Percentiles rank a stretch among this genome's conserved stretches.
Evolutionary conservation across 2,888 invertebrate species (phyloP).

Genomic region (Corbicula japonica): DNA sequence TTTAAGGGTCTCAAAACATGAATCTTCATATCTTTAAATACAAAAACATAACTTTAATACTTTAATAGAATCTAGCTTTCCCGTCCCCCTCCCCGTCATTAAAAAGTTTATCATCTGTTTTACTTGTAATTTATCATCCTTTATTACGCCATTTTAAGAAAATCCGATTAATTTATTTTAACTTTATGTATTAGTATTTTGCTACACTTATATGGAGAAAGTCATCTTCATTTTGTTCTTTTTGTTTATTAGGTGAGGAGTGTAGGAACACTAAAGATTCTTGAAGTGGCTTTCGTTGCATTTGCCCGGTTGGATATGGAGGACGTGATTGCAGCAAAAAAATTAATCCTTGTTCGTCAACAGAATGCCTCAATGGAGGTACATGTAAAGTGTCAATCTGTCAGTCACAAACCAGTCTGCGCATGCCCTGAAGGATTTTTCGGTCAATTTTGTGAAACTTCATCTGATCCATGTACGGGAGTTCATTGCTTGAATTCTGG

Average conservation of each 20-base stretch:
- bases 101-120: no score
- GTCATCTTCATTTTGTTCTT: no score
- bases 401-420: conserved; percentile 60
- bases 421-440: conserved; percentile 64
- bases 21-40: no score
- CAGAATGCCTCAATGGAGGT: conserved; percentile 70
- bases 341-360: conserved; percentile 66
- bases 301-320: conserved; percentile 50
- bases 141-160: no score
- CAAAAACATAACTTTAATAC: no score
- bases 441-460: conserved; percentile 72
- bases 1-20: no score
- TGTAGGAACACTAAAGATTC: conserved; percentile 26
- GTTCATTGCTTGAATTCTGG: conserved; percentile 72
- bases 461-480: conserved; percentile 65
- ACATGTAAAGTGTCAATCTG: conserved; percentile 57
- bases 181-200: no score
- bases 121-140: no score
- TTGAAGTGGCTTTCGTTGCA: conserved; percentile 33
- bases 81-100: no score
- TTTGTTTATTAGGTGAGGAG: conserved; percentile 45
- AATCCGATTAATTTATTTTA: no score
- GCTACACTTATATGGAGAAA: no score
- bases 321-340: conserved; percentile 51
- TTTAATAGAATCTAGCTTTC: no score